Evolutionary conservation across 2,888 invertebrate genomes (phyloP).

Genomic region (Meiosimyza decipiens): DNA sequence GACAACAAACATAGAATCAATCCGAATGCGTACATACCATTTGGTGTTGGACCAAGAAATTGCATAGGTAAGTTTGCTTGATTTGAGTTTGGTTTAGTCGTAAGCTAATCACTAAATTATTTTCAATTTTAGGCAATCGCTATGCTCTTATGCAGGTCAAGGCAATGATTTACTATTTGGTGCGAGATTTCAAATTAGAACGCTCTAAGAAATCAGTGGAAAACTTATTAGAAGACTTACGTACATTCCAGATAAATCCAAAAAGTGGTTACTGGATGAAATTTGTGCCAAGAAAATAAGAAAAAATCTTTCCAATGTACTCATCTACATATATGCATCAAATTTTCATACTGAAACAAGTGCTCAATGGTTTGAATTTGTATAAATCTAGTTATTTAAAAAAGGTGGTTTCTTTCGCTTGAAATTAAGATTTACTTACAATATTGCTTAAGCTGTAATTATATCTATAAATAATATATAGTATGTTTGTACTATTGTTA

Average conservation of each 20-base stretch:
- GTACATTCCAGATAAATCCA: conserved; percentile 41
- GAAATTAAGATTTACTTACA: too few relatives aligned
- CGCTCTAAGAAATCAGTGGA: conserved; percentile 16
- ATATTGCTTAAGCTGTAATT: too few relatives aligned
- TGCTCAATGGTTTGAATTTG: too few relatives aligned
- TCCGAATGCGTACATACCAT: conserved; percentile 68
- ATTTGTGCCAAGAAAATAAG: conserved; percentile 39
- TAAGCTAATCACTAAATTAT: background rate
- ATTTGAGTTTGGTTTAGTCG: background rate
- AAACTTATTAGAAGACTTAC: conserved; percentile 36
- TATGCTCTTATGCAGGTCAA: conserved; percentile 43
- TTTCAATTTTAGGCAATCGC: conserved; percentile 64
- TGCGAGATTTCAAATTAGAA: conserved; percentile 44
- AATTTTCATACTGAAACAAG: too few relatives aligned
- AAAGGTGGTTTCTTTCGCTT: too few relatives aligned
- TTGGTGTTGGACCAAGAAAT: conserved; percentile 71
- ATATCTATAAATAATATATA: too few relatives aligned
- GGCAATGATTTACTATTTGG: conserved; percentile 43
- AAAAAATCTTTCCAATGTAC: background rate
- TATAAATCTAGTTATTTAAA: too few relatives aligned
- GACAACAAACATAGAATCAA: conserved; percentile 68
- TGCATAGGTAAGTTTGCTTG: conserved; percentile 69
- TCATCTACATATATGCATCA: too few relatives aligned
- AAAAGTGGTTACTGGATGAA: conserved; percentile 44
- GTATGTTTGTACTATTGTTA: too few relatives aligned